Conservation (phyloP, 2,113 vertebrate genomes). For the Capreolus pygargus region DNA sequence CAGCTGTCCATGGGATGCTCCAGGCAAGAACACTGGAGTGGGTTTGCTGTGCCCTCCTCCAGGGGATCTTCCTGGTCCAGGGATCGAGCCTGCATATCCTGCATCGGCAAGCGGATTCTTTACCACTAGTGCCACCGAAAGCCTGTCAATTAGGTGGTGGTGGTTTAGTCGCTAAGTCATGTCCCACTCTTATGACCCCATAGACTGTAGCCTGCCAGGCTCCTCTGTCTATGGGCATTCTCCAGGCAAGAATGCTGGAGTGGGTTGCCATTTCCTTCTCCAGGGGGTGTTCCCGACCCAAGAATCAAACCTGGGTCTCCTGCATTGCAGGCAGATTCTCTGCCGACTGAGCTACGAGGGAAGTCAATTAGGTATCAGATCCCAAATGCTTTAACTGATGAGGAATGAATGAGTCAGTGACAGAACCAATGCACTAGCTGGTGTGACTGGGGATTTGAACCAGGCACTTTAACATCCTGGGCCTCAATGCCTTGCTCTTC, state of each 20-base stretch:
- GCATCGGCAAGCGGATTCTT: no score
- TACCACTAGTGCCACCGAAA: no score
- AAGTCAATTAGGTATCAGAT: background rate
- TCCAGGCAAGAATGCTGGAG: no score
- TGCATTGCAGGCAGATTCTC: background rate
- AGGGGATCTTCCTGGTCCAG: background rate
- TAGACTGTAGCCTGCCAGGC: no score
- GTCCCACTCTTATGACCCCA: no score
- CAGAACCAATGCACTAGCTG: accelerated
- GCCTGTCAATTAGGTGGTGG: background rate
- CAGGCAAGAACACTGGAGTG: background rate
- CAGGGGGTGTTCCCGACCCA: background rate
- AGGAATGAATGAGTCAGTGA: accelerated
- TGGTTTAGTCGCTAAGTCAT: no score
- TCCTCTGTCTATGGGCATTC: no score
- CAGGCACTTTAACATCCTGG: background rate
- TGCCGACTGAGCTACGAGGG: background rate
- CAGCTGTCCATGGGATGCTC: background rate
- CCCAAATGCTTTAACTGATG: background rate
- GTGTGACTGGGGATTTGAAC: background rate
- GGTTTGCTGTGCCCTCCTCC: background rate
- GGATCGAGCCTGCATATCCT: no score
- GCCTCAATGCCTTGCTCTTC: background rate
- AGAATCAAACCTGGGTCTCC: background rate
- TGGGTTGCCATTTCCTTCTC: no score